Percentiles rank a stretch among this genome's conserved stretches.
Conservation (phyloP, 2,888 invertebrate genomes). For the Branchellion lobata region DNA sequence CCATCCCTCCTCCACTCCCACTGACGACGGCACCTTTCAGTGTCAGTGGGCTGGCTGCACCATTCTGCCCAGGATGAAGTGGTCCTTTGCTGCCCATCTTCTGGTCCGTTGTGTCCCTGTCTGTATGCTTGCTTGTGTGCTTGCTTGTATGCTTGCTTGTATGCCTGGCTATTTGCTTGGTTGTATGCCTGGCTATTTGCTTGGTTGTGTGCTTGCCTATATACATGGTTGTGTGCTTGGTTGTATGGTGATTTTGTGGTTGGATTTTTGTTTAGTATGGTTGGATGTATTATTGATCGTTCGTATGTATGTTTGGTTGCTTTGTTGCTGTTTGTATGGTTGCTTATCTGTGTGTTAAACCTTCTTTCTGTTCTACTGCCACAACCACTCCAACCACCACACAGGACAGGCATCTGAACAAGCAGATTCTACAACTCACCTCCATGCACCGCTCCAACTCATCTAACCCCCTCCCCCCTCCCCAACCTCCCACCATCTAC, state of each 20-base stretch:
- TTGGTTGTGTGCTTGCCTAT: too few species aligned
- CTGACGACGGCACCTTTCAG: conserved; percentile 6
- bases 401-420: conserved; percentile 83
- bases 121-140: background rate
- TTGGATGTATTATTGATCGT: too few species aligned
- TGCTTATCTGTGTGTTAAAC: too few species aligned
- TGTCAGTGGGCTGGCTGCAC: conserved; percentile 80
- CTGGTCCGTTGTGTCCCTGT: conserved; percentile 61
- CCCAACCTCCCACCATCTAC: conserved; percentile 69
- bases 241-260: background rate
- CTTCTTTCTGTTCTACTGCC: too few species aligned
- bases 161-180: too few species aligned
- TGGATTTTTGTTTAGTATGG: too few species aligned
- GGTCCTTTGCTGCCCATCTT: conserved; percentile 93
- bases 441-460: conserved; percentile 71
- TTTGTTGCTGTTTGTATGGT: too few species aligned
- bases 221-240: too few species aligned
- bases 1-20: background rate
- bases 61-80: conserved; percentile 81
- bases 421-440: conserved; percentile 71
- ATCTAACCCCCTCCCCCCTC: conserved; percentile 54
- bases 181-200: too few species aligned
- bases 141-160: too few species aligned
- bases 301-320: too few species aligned
- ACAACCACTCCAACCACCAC: too few species aligned